Evolutionary conservation across 2,113 vertebrate genomes (phyloP).

Genomic region (Pelecanoides urinatrix): DNA sequence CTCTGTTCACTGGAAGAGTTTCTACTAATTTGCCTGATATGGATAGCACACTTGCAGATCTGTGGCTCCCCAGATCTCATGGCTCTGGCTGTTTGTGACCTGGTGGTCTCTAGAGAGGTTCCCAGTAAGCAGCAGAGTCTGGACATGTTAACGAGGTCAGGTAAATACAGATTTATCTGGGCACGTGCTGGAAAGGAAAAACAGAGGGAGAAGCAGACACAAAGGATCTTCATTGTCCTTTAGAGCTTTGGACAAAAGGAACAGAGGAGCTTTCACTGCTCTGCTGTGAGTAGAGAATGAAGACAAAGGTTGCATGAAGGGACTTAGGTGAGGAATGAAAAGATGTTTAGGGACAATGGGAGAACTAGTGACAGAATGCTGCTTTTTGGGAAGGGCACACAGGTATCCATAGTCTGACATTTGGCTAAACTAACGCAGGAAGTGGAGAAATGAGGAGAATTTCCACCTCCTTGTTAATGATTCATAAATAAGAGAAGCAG

Average conservation of each 20-base stretch:
- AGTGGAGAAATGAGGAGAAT: background rate
- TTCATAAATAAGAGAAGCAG: background rate
- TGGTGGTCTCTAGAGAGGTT: background rate
- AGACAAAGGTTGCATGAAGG: background rate
- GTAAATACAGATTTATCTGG: background rate
- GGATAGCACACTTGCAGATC: background rate
- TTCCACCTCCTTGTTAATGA: background rate
- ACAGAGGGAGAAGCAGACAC: background rate
- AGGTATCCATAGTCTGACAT: background rate
- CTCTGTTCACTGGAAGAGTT: background rate
- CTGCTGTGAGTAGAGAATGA: background rate
- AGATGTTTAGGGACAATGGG: background rate
- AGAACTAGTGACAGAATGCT: background rate
- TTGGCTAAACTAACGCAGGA: background rate
- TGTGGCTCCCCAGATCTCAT: background rate
- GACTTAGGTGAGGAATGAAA: background rate
- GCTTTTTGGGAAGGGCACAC: background rate
- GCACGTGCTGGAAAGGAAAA: background rate
- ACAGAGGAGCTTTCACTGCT: background rate
- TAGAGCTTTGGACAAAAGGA: background rate
- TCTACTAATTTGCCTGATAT: background rate
- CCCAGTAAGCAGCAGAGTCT: background rate
- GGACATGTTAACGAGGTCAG: background rate
- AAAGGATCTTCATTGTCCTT: background rate
- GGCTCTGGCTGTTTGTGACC: background rate